phyloP scores from a whole-genome alignment of 2,113 vertebrate genomes.

The Setophaga petechia region DNA sequence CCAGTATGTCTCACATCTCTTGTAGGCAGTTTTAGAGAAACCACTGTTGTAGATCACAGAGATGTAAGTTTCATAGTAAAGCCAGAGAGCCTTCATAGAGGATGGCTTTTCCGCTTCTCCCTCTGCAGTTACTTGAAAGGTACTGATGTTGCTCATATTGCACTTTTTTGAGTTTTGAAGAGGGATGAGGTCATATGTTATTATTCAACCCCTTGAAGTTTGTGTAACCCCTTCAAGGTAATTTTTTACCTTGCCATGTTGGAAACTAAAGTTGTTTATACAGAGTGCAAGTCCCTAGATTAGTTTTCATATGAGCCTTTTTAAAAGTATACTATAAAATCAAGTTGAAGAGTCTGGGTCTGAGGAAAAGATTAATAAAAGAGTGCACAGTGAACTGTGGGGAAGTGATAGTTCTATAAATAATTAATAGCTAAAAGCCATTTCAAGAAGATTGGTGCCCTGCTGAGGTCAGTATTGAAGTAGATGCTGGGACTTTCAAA shows the following conservation, averaged over 20 bases:
- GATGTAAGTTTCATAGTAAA: background rate
- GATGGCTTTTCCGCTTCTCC: background rate
- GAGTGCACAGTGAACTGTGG: background rate
- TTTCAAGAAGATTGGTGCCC: slow-evolving; percentile 35
- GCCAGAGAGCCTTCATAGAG: background rate
- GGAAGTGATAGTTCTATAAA: slow-evolving; percentile 42
- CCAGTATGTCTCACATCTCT: background rate
- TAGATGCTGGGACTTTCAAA: slow-evolving; percentile 31
- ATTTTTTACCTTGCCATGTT: slow-evolving; percentile 37
- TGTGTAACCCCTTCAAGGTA: slow-evolving; percentile 39
- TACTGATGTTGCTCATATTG: background rate
- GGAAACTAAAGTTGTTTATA: slow-evolving; percentile 46
- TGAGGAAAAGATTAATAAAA: slow-evolving; percentile 42
- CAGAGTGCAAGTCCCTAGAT: slow-evolving; percentile 22
- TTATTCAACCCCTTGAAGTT: slow-evolving; percentile 28
- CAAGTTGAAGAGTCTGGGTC: slow-evolving; percentile 2
- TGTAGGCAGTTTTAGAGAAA: background rate
- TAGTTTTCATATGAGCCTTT: slow-evolving; percentile 31
- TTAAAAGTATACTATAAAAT: slow-evolving; percentile 37
- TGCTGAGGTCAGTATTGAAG: slow-evolving; percentile 28
- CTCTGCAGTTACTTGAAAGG: background rate
- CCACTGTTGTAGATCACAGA: background rate
- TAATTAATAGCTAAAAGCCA: slow-evolving; percentile 55
- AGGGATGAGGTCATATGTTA: background rate
- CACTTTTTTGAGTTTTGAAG: slow-evolving; percentile 1